Evolutionary conservation across 2,797 vertebrate genomes (phyloP).

Genomic region (Ciconia nigra): DNA sequence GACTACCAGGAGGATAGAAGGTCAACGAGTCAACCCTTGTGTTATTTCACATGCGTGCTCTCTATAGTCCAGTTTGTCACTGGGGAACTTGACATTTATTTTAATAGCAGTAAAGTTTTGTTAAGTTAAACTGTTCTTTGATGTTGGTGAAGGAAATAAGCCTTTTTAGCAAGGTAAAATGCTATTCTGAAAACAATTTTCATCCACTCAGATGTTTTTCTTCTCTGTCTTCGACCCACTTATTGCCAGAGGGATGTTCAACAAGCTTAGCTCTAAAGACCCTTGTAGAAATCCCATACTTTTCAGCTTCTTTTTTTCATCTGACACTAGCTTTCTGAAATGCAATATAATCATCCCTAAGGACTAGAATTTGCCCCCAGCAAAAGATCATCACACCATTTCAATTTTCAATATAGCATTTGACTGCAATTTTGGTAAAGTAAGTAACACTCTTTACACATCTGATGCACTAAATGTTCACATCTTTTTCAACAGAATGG

Average conservation of each 20-base stretch:
- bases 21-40: not conserved
- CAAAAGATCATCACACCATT: not conserved
- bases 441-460: not conserved
- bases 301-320: not conserved
- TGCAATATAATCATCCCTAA: not conserved
- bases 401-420: not conserved
- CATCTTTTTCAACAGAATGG: not conserved
- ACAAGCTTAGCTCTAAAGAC: not conserved
- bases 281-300: not conserved
- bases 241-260: not conserved
- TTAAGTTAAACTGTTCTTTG: not conserved
- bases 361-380: not conserved
- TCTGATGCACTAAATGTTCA: not conserved
- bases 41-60: not conserved
- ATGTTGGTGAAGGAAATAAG: not conserved
- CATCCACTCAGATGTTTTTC: not conserved
- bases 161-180: not conserved
- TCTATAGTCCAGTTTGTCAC: not conserved
- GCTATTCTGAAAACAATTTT: conserved; percentile 3
- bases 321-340: not conserved
- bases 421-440: not conserved
- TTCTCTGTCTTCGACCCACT: not conserved
- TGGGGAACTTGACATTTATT: not conserved
- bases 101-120: not conserved
- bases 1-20: not conserved